Evolutionary conservation across 2,888 invertebrate genomes (phyloP).

Genomic region (Polylopha cassiicola): DNA sequence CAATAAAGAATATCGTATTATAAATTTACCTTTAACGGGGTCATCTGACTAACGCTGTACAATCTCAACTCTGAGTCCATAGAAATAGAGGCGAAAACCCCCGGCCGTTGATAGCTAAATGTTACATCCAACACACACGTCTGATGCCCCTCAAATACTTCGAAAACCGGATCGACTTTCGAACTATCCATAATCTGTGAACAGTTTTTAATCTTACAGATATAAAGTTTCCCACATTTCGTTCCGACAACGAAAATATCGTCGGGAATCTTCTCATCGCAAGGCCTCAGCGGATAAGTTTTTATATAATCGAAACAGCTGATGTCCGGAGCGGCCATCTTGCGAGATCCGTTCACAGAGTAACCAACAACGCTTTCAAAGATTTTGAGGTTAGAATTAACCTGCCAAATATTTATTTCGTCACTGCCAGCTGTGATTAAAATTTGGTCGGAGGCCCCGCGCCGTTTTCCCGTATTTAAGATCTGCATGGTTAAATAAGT

Average conservation of each 20-base stretch:
- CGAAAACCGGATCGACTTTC: slow-evolving; percentile 50
- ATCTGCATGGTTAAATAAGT: slow-evolving; percentile 52
- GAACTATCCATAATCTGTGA: slow-evolving; percentile 28
- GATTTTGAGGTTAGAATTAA: slow-evolving; percentile 44
- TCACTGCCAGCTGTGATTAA: slow-evolving; percentile 42
- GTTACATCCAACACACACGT: slow-evolving; percentile 52
- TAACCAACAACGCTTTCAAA: slow-evolving; percentile 54
- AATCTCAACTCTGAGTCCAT: slow-evolving; percentile 60
- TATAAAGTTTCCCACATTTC: slow-evolving; percentile 44
- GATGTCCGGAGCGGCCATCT: slow-evolving; percentile 44
- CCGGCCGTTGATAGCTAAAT: slow-evolving; percentile 50
- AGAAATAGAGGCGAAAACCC: slow-evolving; percentile 53
- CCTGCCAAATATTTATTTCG: slow-evolving; percentile 58
- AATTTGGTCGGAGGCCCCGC: slow-evolving; percentile 54
- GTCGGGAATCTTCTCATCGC: slow-evolving; percentile 43
- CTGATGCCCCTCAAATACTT: slow-evolving; percentile 45
- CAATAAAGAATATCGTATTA: not conserved
- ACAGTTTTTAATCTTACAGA: slow-evolving; percentile 45
- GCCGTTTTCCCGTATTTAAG: slow-evolving; percentile 46
- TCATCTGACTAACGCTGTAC: slow-evolving; percentile 49
- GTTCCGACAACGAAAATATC: slow-evolving; percentile 60
- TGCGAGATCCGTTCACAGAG: slow-evolving; percentile 43
- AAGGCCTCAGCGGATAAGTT: slow-evolving; percentile 42
- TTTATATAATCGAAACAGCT: slow-evolving; percentile 62
- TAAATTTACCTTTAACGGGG: slow-evolving; percentile 51